Percentiles rank a stretch among this genome's conserved stretches.
phyloP scores from a whole-genome alignment of 1,140 invertebrate species.

The Stegodyphus dumicola region DNA sequence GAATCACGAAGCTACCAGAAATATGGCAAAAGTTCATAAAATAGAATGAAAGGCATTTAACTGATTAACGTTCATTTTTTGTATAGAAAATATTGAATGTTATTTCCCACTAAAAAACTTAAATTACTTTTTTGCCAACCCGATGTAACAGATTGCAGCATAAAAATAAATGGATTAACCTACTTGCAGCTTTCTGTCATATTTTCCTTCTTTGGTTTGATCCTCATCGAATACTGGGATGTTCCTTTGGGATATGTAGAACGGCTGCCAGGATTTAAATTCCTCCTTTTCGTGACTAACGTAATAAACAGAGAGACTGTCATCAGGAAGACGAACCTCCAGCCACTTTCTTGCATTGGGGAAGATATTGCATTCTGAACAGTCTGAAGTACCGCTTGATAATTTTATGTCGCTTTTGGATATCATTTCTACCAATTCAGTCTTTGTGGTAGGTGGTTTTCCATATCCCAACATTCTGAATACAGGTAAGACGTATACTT shows the following conservation, averaged over 20 bases:
- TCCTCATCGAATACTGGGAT: slow-evolving; percentile 84
- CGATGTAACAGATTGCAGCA: neutral
- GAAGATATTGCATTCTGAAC: slow-evolving; percentile 87
- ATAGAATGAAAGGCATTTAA: too few relatives aligned
- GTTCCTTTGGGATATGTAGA: slow-evolving; percentile 81
- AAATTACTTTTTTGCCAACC: too few relatives aligned
- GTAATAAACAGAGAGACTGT: slow-evolving; percentile 81
- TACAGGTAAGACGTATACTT: slow-evolving; percentile 82
- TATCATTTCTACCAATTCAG: slow-evolving; percentile 72
- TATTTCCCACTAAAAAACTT: too few relatives aligned
- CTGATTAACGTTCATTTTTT: too few relatives aligned
- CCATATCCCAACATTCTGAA: slow-evolving; percentile 80
- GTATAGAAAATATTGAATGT: too few relatives aligned
- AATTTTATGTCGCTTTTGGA: slow-evolving; percentile 76
- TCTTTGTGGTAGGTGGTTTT: slow-evolving; percentile 80
- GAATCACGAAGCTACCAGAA: too few relatives aligned
- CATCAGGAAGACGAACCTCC: slow-evolving; percentile 71
- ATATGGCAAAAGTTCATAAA: too few relatives aligned
- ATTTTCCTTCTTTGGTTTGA: slow-evolving; percentile 83
- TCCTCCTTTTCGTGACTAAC: slow-evolving; percentile 83
- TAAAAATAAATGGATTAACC: slow-evolving; percentile 24
- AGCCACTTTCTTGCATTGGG: slow-evolving; percentile 80
- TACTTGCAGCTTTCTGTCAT: slow-evolving; percentile 91
- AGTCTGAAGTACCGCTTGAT: slow-evolving; percentile 86
- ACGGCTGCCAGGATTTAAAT: slow-evolving; percentile 84